Conservation (phyloP, 2,113 vertebrate genomes). For the Ahaetulla prasina region DNA sequence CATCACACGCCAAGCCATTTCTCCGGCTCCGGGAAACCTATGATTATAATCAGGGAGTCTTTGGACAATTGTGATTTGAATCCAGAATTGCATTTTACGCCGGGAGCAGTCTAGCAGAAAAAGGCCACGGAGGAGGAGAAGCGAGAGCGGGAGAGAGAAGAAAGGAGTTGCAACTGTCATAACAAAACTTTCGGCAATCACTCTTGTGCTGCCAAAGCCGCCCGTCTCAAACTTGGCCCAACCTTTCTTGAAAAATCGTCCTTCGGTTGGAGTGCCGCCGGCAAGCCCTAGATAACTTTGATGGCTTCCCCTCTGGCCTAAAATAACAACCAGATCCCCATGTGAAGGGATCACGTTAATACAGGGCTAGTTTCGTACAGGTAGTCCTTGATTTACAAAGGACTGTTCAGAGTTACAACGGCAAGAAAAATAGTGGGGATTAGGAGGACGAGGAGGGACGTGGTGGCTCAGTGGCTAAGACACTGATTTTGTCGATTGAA, state of each 20-base stretch:
- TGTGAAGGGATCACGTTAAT: neutral
- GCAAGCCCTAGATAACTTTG: neutral
- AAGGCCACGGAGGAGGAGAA: neutral
- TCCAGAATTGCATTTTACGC: conserved; percentile 64
- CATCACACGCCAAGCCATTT: conserved; percentile 57
- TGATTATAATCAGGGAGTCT: conserved; percentile 75
- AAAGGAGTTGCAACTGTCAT: conserved; percentile 1
- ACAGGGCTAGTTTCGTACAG: neutral
- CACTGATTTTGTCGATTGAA: too few species aligned
- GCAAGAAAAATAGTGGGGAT: neutral
- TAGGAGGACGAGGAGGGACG: too few species aligned
- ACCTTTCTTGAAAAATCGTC: neutral
- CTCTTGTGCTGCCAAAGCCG: neutral
- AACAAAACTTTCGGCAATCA: neutral
- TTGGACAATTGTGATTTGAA: conserved; percentile 69
- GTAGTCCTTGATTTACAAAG: neutral
- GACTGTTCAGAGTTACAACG: neutral
- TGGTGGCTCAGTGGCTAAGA: too few species aligned
- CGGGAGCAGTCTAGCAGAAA: conserved; percentile 48
- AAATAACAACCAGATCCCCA: neutral
- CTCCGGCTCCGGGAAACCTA: conserved; percentile 68
- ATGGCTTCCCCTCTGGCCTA: neutral
- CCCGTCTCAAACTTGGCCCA: neutral
- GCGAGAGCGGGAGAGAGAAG: neutral
- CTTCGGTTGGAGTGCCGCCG: neutral